phyloP scores from a whole-genome alignment of 2,888 invertebrate genomes.

The Leptogaster cylindrica region DNA sequence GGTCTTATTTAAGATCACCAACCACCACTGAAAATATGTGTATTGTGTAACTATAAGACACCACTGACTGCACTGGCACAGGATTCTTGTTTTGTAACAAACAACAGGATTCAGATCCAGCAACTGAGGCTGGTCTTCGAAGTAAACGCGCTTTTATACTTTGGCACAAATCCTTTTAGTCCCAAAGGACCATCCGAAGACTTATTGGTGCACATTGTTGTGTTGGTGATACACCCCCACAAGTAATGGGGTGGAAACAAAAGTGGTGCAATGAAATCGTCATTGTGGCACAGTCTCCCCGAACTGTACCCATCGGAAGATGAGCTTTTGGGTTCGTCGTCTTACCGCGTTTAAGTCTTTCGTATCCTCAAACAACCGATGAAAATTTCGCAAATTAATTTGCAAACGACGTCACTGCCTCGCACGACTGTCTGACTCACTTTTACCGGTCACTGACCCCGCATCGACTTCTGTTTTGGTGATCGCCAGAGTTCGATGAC shows the following conservation, averaged over 20 bases:
- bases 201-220: not conserved
- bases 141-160: no score
- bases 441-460: slow-evolving; percentile 46
- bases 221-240: not conserved
- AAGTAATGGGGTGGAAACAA: slow-evolving; percentile 4
- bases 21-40: no score
- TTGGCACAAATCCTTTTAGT: slow-evolving; percentile 37
- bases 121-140: no score
- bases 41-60: no score
- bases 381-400: not conserved
- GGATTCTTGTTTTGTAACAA: no score
- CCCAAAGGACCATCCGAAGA: slow-evolving; percentile 32
- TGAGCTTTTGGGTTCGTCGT: slow-evolving; percentile 30
- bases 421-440: slow-evolving; percentile 44
- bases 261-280: slow-evolving; percentile 2
- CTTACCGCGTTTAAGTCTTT: slow-evolving; percentile 37
- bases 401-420: slow-evolving; percentile 42
- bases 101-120: no score
- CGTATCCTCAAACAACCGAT: slow-evolving; percentile 1
- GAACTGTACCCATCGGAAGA: not conserved
- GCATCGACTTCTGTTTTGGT: slow-evolving; percentile 43
- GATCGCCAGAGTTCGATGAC: slow-evolving; percentile 42
- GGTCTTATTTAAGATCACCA: no score
- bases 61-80: no score
- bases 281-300: slow-evolving; percentile 2